These are phyloP conservation scores for Spodoptera frugiperda DNA, from an alignment of 1,140 invertebrate genomes.

Conservation along the genomic window DNA sequence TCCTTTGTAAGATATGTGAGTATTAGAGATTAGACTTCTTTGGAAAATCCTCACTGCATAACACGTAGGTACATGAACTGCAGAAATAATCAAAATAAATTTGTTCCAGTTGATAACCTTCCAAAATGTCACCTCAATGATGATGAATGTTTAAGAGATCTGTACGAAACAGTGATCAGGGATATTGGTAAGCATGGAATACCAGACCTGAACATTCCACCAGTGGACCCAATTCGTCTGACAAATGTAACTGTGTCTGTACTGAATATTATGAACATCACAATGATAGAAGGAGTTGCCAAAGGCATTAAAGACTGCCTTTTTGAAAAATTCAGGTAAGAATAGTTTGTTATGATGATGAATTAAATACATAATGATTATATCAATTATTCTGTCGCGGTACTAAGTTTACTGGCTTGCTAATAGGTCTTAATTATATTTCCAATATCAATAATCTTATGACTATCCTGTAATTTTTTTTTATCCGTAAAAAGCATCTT, in stretches of 20 bases:
- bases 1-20: too few species aligned
- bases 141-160: conserved; percentile 55
- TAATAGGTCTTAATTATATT: too few species aligned
- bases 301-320: conserved; percentile 66
- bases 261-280: conserved; percentile 55
- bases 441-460: too few species aligned
- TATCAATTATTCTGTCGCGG: too few species aligned
- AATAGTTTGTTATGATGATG: neutral
- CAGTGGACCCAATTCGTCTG: conserved; percentile 64
- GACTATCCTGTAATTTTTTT: too few species aligned
- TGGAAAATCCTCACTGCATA: too few species aligned
- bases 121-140: conserved; percentile 64
- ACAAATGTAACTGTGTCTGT: conserved; percentile 57
- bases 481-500: too few species aligned
- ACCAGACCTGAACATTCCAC: conserved; percentile 62
- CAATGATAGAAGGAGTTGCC: conserved; percentile 59
- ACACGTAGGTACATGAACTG: too few species aligned
- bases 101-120: conserved; percentile 67
- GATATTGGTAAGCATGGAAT: conserved; percentile 59
- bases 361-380: neutral
- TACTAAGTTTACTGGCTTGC: too few species aligned
- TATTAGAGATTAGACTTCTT: too few species aligned
- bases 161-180: conserved; percentile 52
- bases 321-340: conserved; percentile 64
- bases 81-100: neutral